Evolutionary conservation across 2,113 vertebrate genomes (phyloP).

Genomic region (Coryphaenoides rupestris): DNA sequence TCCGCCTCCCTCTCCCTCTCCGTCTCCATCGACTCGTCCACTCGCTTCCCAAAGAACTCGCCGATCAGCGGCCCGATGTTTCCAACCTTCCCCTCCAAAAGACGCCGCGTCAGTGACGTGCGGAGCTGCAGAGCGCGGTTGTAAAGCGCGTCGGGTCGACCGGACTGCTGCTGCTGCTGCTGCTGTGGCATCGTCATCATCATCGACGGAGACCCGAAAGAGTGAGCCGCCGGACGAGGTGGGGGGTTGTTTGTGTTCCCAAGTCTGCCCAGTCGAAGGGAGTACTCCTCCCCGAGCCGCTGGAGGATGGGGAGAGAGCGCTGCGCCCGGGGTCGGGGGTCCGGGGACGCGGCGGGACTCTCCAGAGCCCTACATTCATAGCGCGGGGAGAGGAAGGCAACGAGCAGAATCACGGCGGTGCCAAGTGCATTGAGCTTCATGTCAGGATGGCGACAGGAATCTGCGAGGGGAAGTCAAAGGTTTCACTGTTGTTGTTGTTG

Average conservation of each 20-base stretch:
- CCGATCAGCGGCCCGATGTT: slow-evolving; percentile 64
- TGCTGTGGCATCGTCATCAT: too few species aligned
- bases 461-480: slow-evolving; percentile 45
- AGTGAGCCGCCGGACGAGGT: too few species aligned
- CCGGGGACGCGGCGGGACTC: neutral
- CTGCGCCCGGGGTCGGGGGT: slow-evolving; percentile 62
- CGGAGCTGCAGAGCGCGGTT: slow-evolving; percentile 81
- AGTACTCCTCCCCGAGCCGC: slow-evolving; percentile 91
- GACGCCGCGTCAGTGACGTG: slow-evolving; percentile 76
- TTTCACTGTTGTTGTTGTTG: neutral
- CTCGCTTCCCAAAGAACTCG: slow-evolving; percentile 63
- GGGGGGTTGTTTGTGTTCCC: slow-evolving; percentile 78
- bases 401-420: slow-evolving; percentile 84
- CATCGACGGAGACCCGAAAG: slow-evolving; percentile 60
- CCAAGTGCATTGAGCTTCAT: slow-evolving; percentile 93
- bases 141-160: slow-evolving; percentile 73
- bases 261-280: slow-evolving; percentile 88
- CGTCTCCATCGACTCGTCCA: slow-evolving; percentile 75
- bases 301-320: slow-evolving; percentile 81
- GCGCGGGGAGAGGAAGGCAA: too few species aligned
- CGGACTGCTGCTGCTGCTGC: too few species aligned
- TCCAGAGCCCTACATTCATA: too few species aligned
- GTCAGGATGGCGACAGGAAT: slow-evolving; percentile 73
- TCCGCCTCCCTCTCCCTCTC: too few species aligned
- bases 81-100: slow-evolving; percentile 71